Conservation (phyloP, 2,888 invertebrate species). For the Brachypalpus laphriformis region DNA sequence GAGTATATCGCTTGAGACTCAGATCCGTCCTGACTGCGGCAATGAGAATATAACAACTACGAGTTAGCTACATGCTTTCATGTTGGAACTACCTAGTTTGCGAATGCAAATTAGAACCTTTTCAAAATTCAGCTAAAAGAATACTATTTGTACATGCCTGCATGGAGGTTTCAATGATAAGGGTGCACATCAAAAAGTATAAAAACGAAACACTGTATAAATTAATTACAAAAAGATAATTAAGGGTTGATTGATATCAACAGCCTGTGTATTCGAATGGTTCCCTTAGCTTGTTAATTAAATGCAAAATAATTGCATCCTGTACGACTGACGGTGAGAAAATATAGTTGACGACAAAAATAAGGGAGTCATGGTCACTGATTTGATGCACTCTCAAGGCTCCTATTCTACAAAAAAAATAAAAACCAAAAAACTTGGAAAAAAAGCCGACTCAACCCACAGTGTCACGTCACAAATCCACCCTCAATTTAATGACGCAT, state of each 20-base stretch:
- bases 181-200: no score
- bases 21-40: no score
- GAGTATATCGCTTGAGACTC: no score
- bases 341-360: background rate
- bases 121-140: no score
- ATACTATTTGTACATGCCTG: no score
- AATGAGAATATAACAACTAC: no score
- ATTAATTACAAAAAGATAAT: background rate
- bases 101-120: no score
- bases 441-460: background rate
- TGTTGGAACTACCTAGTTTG: no score
- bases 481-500: slow-evolving; percentile 61
- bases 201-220: no score
- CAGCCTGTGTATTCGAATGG: background rate
- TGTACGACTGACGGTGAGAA: slow-evolving; percentile 1
- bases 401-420: background rate
- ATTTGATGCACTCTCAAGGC: slow-evolving; percentile 27
- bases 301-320: slow-evolving; percentile 51
- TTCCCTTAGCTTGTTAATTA: slow-evolving; percentile 10
- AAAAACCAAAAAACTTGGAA: background rate
- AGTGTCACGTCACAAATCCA: slow-evolving; percentile 39
- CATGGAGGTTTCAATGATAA: no score
- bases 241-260: background rate
- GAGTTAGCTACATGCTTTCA: no score
- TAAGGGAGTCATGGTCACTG: slow-evolving; percentile 39